Evolutionary conservation across 92 coral and sea anemone genomes (phyloP), one percentile per base, ranked within the genome.

Genomic region (Siderastrea radians): DNA sequence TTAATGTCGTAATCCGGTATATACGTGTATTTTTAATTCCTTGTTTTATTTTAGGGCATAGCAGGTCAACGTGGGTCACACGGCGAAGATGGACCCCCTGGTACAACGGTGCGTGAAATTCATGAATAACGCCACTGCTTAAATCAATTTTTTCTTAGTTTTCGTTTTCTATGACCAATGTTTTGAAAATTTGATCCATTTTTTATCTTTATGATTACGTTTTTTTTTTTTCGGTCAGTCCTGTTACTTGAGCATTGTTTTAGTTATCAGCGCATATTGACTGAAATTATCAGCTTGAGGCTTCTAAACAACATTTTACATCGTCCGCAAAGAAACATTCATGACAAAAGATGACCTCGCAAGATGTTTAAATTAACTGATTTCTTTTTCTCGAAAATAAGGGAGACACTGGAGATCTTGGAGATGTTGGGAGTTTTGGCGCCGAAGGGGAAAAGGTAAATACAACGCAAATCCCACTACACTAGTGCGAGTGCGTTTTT

Each of bases 21-120:
- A 10, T 14, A 6, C 61, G 14, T 57, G 15, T 57, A 11, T 51
- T 7, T 1, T 75, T 8, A 38, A 12, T 3, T 9, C 12, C 58
- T 17, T 45, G 66, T 85, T 72, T 57, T 14, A 2, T 48, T 85
- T 64, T 59, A 92, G 95, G 95, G 95, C 44, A 48, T 65, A 58
- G 19, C 92, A 48, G 95, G 95, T 2, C 90, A 84, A 19, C 79
- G 85, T 49, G 95, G 95, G 3, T 84, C 90, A 45, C 82, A 86
- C 49, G 95, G 95, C 71, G 68, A 55, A 12, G 86, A 91, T 13
- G 95, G 95, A 58, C 55, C 3, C 14, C 14, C 83, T 6, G 95
- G 95, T 9, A 59, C 90, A 4, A 59, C 83, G 57, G 95, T 88
- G 61, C 59, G 92, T 68, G 38, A 6, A 17, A 26, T 26, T 26